phyloP scores from a whole-genome alignment of 2,113 vertebrate species.

The Chinchilla lanigera region DNA sequence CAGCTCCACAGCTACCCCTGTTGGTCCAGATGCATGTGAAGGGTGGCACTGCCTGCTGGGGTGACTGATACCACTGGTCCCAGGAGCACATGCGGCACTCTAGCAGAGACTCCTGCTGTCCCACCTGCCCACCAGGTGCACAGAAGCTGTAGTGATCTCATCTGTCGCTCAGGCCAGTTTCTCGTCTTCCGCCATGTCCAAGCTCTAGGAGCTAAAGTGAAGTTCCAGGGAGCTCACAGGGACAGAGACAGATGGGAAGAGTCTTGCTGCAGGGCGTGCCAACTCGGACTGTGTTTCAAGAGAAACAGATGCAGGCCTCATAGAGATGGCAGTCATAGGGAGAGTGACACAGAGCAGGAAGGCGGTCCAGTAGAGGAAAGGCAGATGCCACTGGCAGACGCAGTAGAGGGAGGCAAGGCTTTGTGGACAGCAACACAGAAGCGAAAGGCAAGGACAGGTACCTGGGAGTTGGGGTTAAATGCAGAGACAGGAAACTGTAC shows the following conservation, averaged over 20 bases:
- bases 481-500: not conserved
- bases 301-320: not conserved
- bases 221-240: not conserved
- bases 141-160: not conserved
- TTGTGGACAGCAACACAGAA: not conserved
- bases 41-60: not conserved
- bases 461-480: not conserved
- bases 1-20: too few species aligned
- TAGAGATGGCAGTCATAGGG: not conserved
- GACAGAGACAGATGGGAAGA: not conserved
- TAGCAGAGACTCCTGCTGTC: not conserved
- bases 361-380: not conserved
- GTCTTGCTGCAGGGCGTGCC: too few species aligned
- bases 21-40: not conserved
- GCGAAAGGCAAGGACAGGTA: not conserved
- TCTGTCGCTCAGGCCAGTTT: not conserved
- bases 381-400: not conserved
- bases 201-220: not conserved
- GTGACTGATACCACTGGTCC: not conserved
- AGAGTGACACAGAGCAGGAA: not conserved
- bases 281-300: not conserved
- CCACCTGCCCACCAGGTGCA: not conserved
- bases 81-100: not conserved
- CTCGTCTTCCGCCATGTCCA: not conserved
- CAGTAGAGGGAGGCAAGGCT: accelerated